These are phyloP conservation scores for Ptyas mucosa DNA, from an alignment of 2,113 vertebrate species.

Conservation along the genomic window DNA sequence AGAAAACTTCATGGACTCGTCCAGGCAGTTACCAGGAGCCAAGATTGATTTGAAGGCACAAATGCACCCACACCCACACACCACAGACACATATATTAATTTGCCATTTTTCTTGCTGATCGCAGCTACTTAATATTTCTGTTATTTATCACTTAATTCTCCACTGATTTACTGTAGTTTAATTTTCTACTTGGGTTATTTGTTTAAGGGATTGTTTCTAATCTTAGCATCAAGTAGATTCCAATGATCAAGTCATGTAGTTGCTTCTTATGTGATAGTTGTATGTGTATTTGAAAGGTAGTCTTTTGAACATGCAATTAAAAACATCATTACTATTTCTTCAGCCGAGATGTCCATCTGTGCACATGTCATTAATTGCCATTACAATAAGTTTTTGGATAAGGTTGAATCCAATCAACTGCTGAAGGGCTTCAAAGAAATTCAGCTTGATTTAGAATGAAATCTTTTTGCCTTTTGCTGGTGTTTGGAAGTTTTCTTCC, in stretches of 20 bases:
- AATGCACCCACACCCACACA: not conserved
- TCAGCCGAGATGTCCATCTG: not conserved
- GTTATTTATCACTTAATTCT: not conserved
- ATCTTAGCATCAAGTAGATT: not conserved
- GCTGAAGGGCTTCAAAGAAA: not conserved
- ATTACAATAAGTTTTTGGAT: not conserved
- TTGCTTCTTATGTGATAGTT: not conserved
- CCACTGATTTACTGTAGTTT: no score
- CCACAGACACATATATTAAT: not conserved
- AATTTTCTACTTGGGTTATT: not conserved
- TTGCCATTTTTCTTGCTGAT: not conserved
- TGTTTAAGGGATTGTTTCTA: not conserved
- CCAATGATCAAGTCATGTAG: not conserved
- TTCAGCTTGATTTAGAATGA: not conserved
- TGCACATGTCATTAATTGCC: not conserved
- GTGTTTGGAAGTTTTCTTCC: not conserved
- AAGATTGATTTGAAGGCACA: not conserved
- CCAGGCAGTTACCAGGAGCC: not conserved
- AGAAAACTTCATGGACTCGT: not conserved
- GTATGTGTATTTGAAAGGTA: not conserved
- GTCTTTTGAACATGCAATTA: not conserved
- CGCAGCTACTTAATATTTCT: not conserved
- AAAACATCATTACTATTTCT: not conserved
- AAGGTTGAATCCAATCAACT: not conserved
- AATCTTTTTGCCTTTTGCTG: not conserved